Conservation (phyloP, 2,113 vertebrate genomes). For the Lonchura striata region DNA sequence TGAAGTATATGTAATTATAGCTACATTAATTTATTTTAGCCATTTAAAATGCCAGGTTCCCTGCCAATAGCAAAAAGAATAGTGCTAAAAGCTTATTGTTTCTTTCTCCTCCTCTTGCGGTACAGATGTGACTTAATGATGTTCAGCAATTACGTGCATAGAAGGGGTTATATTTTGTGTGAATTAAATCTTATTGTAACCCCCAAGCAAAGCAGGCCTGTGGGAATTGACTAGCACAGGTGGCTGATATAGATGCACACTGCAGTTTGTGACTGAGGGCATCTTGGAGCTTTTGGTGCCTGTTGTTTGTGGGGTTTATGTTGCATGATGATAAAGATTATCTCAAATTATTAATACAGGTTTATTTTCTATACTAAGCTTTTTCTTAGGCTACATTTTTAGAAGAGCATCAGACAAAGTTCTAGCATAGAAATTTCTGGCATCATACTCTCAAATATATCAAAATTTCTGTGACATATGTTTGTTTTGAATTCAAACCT, state of each 20-base stretch:
- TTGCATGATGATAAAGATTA: neutral
- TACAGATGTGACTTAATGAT: neutral
- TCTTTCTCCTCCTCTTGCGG: neutral
- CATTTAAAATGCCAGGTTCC: neutral
- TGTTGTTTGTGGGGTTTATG: neutral
- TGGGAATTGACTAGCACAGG: constrained; percentile 9
- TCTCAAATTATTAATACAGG: neutral
- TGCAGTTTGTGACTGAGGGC: neutral
- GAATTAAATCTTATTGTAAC: constrained; percentile 22
- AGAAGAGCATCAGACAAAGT: neutral
- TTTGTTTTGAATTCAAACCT: neutral
- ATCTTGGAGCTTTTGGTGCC: neutral
- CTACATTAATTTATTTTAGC: neutral
- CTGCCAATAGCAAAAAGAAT: neutral
- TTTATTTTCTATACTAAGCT: neutral
- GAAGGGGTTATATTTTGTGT: constrained; percentile 21
- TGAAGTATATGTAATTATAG: neutral
- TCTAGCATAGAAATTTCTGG: neutral
- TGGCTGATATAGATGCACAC: neutral
- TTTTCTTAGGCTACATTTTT: neutral
- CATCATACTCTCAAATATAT: neutral
- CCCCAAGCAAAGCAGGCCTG: neutral
- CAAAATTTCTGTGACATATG: neutral
- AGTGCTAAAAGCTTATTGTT: neutral
- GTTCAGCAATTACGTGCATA: neutral